A percentile compares a stretch with the other conserved stretches of the same genome.
Evolutionary conservation across 2,113 vertebrate species (phyloP).

Genomic region (Amblyopsis rosae): DNA sequence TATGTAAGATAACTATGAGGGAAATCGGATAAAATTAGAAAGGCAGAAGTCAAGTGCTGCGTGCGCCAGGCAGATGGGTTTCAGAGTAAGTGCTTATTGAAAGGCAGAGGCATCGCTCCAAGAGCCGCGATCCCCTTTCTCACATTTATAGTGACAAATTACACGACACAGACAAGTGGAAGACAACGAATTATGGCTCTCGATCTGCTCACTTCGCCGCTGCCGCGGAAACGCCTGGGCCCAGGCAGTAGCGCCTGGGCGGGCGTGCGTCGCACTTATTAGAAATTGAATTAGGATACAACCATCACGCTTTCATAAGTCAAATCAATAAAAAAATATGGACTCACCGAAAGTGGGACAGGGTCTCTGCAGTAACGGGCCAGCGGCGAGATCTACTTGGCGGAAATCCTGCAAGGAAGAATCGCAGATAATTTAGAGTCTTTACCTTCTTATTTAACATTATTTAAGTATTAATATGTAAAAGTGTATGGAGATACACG

Average conservation of each 20-base stretch:
- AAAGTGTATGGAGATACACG: no score
- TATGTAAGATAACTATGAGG: background rate
- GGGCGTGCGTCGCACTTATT: conserved; percentile 66
- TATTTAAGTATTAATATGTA: no score
- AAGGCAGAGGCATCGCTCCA: conserved; percentile 62
- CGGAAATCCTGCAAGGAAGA: conserved; percentile 64
- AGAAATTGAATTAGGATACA: conserved; percentile 72
- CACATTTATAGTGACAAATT: conserved; percentile 75
- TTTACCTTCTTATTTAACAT: no score
- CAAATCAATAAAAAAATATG: conserved; percentile 74
- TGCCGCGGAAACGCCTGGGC: conserved; percentile 51
- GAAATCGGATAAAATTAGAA: conserved; percentile 12
- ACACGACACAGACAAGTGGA: conserved; percentile 71
- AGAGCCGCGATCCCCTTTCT: conserved; percentile 64
- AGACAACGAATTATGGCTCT: conserved; percentile 70
- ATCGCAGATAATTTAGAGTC: no score
- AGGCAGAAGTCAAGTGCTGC: conserved; percentile 18
- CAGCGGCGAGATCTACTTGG: conserved; percentile 58
- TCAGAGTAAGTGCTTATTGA: conserved; percentile 54
- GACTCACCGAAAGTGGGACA: conserved; percentile 72
- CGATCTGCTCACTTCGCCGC: conserved; percentile 55
- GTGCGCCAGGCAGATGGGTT: conserved; percentile 48
- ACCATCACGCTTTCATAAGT: conserved; percentile 69
- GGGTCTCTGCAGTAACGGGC: conserved; percentile 57
- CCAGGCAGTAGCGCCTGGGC: conserved; percentile 45